phyloP scores from a whole-genome alignment of 2,888 invertebrate species.

The Agrotis segetum region DNA sequence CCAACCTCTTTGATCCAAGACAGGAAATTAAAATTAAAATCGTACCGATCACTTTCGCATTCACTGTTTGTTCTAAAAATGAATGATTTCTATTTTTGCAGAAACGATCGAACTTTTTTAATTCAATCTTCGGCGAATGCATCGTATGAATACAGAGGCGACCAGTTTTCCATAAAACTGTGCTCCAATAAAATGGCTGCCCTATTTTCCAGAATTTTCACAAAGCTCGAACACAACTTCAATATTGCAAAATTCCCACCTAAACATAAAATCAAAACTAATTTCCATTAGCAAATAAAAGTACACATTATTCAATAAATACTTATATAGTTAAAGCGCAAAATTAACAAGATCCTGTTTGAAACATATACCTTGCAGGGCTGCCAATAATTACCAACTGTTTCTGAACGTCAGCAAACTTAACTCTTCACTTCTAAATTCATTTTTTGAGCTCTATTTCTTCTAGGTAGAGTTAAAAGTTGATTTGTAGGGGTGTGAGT shows the following conservation, averaged over 20 bases:
- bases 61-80: not conserved
- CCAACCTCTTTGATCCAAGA: too few relatives aligned
- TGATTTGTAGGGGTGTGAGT: slow-evolving; percentile 41
- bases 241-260: slow-evolving; percentile 9
- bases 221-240: not conserved
- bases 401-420: slow-evolving; percentile 62
- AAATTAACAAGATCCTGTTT: slow-evolving; percentile 63
- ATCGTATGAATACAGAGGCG: not conserved
- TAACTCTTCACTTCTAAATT: slow-evolving; percentile 13
- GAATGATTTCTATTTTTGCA: not conserved
- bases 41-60: not conserved
- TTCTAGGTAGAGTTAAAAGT: slow-evolving; percentile 46
- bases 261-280: slow-evolving; percentile 30
- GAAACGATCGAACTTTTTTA: not conserved
- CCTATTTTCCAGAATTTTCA: too few relatives aligned
- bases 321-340: slow-evolving; percentile 56
- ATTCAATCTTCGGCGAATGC: not conserved
- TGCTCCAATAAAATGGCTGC: too few relatives aligned
- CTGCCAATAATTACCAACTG: slow-evolving; percentile 76
- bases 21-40: too few relatives aligned
- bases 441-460: slow-evolving; percentile 31
- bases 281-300: slow-evolving; percentile 45
- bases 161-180: not conserved
- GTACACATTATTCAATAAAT: slow-evolving; percentile 52
- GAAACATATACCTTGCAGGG: slow-evolving; percentile 69